These are phyloP conservation scores for Varroa destructor DNA, from an alignment of 1,140 invertebrate genomes.

Conservation along the genomic window DNA sequence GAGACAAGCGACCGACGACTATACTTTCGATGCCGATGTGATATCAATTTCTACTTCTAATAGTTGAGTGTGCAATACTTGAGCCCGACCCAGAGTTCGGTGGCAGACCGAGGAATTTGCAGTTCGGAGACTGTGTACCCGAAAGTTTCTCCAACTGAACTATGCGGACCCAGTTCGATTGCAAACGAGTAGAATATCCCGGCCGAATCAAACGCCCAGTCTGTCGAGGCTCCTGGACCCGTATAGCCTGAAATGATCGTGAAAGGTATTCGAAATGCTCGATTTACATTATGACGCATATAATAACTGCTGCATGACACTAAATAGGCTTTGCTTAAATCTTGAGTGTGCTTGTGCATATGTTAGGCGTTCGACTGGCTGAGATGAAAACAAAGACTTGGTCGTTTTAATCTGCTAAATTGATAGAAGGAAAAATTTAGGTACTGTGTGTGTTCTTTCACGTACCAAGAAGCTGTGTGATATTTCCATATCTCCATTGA, in stretches of 20 bases:
- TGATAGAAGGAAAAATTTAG: no score
- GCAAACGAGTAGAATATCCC: constrained; percentile 41
- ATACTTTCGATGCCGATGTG: no score
- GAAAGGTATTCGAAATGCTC: no score
- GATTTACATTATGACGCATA: no score
- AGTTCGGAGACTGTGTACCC: constrained; percentile 5
- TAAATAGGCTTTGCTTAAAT: no score
- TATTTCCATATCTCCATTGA: constrained; percentile 20
- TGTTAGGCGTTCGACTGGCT: no score
- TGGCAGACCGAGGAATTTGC: constrained; percentile 13
- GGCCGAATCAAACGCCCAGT: constrained; percentile 42
- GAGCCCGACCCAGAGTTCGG: constrained; percentile 15
- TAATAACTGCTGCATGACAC: no score
- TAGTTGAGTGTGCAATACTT: constrained; percentile 26
- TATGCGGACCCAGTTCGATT: constrained; percentile 32
- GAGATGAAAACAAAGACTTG: no score
- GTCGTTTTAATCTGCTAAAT: no score
- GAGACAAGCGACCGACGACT: no score
- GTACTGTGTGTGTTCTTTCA: no score
- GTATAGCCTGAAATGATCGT: constrained; percentile 34
- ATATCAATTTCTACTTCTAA: neutral
- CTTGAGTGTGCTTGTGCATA: no score
- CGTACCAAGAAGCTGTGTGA: constrained; percentile 14
- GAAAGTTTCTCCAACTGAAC: constrained; percentile 9
- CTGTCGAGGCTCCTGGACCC: constrained; percentile 41